These are phyloP conservation scores for Pogonocichla stellata DNA, from an alignment of 2,113 vertebrate genomes.

Conservation along the genomic window DNA sequence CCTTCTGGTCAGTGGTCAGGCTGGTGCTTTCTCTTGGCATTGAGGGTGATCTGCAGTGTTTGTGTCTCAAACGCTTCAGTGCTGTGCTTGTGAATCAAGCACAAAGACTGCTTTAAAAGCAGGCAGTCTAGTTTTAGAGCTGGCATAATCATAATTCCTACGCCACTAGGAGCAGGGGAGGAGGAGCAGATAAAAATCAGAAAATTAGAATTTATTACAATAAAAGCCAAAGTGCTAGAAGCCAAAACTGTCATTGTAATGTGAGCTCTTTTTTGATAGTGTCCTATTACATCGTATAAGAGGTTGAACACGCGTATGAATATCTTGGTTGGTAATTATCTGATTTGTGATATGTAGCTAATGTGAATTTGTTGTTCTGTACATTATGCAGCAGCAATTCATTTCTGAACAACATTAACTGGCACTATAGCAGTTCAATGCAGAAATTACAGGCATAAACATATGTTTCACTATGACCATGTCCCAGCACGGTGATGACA, in stretches of 20 bases:
- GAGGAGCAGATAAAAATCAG: constrained; percentile 63
- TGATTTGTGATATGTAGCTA: constrained; percentile 58
- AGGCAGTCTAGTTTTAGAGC: constrained; percentile 17
- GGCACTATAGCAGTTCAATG: background rate
- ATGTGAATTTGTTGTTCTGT: constrained; percentile 52
- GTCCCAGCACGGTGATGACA: too few species aligned
- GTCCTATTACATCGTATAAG: constrained; percentile 18
- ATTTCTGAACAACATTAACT: constrained; percentile 28
- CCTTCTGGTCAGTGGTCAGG: background rate
- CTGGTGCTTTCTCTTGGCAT: background rate
- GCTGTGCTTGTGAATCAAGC: background rate
- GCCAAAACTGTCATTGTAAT: constrained; percentile 37
- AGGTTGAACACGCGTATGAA: background rate
- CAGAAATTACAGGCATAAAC: background rate
- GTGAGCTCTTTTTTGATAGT: constrained; percentile 28
- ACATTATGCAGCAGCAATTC: constrained; percentile 36
- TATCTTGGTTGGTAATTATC: constrained; percentile 43
- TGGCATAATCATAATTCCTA: constrained; percentile 31
- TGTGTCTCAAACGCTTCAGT: background rate
- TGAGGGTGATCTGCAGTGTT: background rate
- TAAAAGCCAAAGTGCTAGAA: constrained; percentile 46
- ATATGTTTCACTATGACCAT: background rate
- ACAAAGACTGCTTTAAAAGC: background rate
- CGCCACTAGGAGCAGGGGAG: background rate
- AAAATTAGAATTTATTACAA: constrained; percentile 64